phyloP scores from a whole-genome alignment of 2,888 invertebrate genomes.

The Pediacus dermestoides region DNA sequence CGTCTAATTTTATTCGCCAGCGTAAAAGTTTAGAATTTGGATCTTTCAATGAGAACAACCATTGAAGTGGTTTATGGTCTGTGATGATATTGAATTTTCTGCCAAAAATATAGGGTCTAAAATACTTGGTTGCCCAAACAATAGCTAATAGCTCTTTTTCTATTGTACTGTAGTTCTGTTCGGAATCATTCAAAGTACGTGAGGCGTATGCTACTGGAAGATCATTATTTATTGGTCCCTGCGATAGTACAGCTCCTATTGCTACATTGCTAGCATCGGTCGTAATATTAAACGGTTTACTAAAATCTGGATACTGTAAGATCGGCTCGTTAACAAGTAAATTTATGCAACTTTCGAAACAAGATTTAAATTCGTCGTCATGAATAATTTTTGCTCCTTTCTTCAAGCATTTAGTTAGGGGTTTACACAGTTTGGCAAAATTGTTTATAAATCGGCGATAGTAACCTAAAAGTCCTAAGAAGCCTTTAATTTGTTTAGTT shows the following conservation, averaged over 20 bases:
- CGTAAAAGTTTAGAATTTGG: no score
- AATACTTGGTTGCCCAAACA: no score
- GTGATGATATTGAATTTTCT: no score
- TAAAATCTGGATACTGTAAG: constrained; percentile 17
- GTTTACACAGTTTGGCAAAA: constrained; percentile 14
- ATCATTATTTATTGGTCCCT: no score
- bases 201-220: no score
- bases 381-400: constrained; percentile 21
- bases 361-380: constrained; percentile 7
- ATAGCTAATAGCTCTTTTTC: no score
- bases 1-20: no score
- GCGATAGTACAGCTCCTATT: constrained; percentile 33
- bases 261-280: constrained; percentile 37
- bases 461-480: constrained; percentile 27
- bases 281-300: constrained; percentile 24
- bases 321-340: constrained; percentile 5
- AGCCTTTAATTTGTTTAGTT: constrained; percentile 21
- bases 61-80: no score
- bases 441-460: constrained; percentile 20
- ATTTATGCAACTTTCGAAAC: constrained; percentile 15
- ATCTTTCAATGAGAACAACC: no score
- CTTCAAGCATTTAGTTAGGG: constrained; percentile 24
- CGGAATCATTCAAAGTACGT: no score
- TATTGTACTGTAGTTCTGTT: no score
- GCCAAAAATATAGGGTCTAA: no score